Evolutionary conservation across 1,140 invertebrate genomes (phyloP).

Genomic region (Andrena cerasifolii): DNA sequence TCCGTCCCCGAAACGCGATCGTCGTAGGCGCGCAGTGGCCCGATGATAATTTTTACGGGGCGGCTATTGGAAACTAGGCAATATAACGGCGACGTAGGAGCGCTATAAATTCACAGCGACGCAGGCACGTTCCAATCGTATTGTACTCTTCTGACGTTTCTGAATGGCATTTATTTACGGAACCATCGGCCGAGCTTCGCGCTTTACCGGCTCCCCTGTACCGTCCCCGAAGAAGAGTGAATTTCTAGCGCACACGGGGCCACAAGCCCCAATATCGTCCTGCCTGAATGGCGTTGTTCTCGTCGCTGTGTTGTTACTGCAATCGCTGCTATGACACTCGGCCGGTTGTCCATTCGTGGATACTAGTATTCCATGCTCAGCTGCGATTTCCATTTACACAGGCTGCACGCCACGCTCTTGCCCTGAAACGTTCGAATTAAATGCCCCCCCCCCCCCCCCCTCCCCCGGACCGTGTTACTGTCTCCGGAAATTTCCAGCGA

Average conservation of each 20-base stretch:
- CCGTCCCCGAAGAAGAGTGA: conserved; percentile 37
- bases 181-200: conserved; percentile 41
- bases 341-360: conserved; percentile 25
- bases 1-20: neutral
- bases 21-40: neutral
- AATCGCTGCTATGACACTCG: conserved; percentile 31
- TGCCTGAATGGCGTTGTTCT: conserved; percentile 42
- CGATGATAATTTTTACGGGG: neutral
- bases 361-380: conserved; percentile 20
- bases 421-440: conserved; percentile 28
- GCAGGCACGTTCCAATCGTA: conserved; percentile 16
- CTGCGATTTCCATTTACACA: conserved; percentile 38
- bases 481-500: conserved; percentile 4
- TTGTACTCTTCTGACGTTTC: conserved; percentile 23
- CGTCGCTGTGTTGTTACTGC: conserved; percentile 21
- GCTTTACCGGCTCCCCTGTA: conserved; percentile 49
- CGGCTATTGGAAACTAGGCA: conserved; percentile 8
- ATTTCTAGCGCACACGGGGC: conserved; percentile 32
- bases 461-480: neutral
- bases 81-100: conserved; percentile 5
- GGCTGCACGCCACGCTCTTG: conserved; percentile 8
- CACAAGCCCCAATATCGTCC: conserved; percentile 10
- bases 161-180: conserved; percentile 52
- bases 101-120: conserved; percentile 22
- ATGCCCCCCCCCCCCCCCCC: no score